phyloP scores from a whole-genome alignment of 2,888 invertebrate species.

The Sericinus montela region DNA sequence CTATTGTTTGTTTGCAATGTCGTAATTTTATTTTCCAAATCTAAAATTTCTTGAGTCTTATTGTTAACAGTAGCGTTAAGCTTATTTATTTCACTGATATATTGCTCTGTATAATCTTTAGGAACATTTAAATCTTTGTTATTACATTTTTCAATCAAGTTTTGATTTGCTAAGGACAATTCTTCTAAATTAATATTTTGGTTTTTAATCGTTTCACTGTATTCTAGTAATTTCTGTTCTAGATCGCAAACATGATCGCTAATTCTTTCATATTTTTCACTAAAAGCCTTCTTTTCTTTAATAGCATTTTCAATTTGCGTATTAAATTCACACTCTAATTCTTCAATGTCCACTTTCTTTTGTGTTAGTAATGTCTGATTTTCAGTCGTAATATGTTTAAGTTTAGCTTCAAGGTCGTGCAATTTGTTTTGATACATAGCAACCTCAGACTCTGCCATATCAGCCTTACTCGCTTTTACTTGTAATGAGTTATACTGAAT shows the following conservation, averaged over 20 bases:
- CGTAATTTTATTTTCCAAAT: slow-evolving; percentile 46
- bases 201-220: slow-evolving; percentile 49
- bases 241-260: slow-evolving; percentile 67
- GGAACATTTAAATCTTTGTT: slow-evolving; percentile 29
- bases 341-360: slow-evolving; percentile 65
- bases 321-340: slow-evolving; percentile 66
- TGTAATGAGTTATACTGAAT: slow-evolving; percentile 52
- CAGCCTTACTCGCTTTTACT: slow-evolving; percentile 53
- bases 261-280: slow-evolving; percentile 67
- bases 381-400: slow-evolving; percentile 51
- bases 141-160: slow-evolving; percentile 41
- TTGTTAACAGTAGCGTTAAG: slow-evolving; percentile 69
- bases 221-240: slow-evolving; percentile 54
- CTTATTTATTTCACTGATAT: slow-evolving; percentile 78
- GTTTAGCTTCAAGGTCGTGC: slow-evolving; percentile 61
- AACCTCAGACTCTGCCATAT: slow-evolving; percentile 46
- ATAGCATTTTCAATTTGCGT: slow-evolving; percentile 65
- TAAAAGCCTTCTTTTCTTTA: slow-evolving; percentile 68
- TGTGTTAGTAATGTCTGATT: slow-evolving; percentile 58
- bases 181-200: slow-evolving; percentile 53
- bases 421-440: slow-evolving; percentile 54
- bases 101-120: slow-evolving; percentile 71
- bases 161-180: slow-evolving; percentile 50
- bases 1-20: slow-evolving; percentile 40
- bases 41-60: slow-evolving; percentile 69